Evolutionary conservation across 2,888 invertebrate species (phyloP), one percentile per base, ranked within the genome.

Genomic region (Frankliniella fusca): DNA sequence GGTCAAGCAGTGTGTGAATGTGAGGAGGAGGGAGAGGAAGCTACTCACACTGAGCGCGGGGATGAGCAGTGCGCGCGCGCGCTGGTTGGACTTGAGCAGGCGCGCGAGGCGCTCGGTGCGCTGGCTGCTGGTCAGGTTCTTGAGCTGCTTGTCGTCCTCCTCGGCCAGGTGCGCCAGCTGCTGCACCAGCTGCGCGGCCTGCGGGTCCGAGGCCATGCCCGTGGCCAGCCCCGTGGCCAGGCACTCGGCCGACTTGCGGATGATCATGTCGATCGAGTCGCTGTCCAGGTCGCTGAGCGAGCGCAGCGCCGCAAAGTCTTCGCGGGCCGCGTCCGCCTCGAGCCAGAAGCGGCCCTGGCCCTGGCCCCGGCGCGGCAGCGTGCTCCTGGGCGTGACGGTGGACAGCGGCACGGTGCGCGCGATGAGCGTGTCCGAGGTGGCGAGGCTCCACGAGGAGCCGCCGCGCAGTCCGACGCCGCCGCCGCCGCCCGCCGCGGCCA

Each of bases 381-480:
- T 80, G 81, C 28, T 82, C 50, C 91, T 89, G 1, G 89, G 90
- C 1, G 91, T 91, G 0, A 94, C 94, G 0, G 94, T 94, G 85
- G 93, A 93, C 83, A 94, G 86, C 0, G 94, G 94, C 81, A 94
- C 93, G 49, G 93, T 92, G 85, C 92, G 90, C 12, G 94, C 94
- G 79, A 94, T 91, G 85, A 94, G 87, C 81, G 92, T 92, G 85
- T 94, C 94, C 87, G 93, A 93, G 27, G 93, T 76, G 11, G 27
- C 70, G 23, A 76, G 70, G 70, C 70, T 76, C 70, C 70, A 76
- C 23, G 70, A 76, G 10, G 70, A 76, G 3, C 70, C 70, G 23
- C 70, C 70, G 23, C 70, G 70, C 11, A 76, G 27, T 12, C 70
- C 70, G 27, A 27, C 90, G 1, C 93, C 91, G 85, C 93, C 93